A percentile compares a stretch with the other conserved stretches of the same genome.
phyloP scores from a whole-genome alignment of 2,797 vertebrate genomes.

The Xiphophorus birchmanni region DNA sequence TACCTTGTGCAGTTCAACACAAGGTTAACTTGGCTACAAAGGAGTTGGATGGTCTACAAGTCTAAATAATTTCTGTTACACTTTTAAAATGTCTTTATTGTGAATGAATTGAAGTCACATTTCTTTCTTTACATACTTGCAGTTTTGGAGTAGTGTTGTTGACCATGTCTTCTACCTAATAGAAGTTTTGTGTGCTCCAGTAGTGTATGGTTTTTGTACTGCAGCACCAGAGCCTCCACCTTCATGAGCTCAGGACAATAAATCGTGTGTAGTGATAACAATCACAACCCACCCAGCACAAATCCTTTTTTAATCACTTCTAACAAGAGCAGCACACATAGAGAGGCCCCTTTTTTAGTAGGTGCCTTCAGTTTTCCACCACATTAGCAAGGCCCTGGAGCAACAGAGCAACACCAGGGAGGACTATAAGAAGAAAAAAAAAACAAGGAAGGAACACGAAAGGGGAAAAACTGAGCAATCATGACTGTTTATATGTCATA shows the following conservation, averaged over 20 bases:
- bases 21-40: neutral
- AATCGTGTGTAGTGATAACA: conserved; percentile 81
- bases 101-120: neutral
- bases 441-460: conserved; percentile 17
- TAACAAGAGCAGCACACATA: conserved; percentile 70
- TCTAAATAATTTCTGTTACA: neutral
- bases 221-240: conserved; percentile 53
- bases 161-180: conserved; percentile 42
- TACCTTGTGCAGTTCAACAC: neutral
- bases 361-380: conserved; percentile 64
- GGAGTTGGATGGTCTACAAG: neutral
- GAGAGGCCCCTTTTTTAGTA: conserved; percentile 54
- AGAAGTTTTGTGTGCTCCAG: conserved; percentile 59
- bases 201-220: conserved; percentile 64
- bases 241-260: conserved; percentile 62
- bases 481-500: conserved; percentile 32
- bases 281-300: conserved; percentile 64
- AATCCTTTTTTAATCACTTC: conserved; percentile 80
- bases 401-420: conserved; percentile 35
- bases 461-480: conserved; percentile 28
- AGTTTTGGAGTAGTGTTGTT: conserved; percentile 1
- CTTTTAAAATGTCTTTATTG: neutral
- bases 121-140: neutral
- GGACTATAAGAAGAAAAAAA: conserved; percentile 14
- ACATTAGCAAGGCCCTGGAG: conserved; percentile 69